These are phyloP conservation scores for Harlomillsia oculata DNA, from an alignment of 1,140 invertebrate genomes.

Conservation along the genomic window DNA sequence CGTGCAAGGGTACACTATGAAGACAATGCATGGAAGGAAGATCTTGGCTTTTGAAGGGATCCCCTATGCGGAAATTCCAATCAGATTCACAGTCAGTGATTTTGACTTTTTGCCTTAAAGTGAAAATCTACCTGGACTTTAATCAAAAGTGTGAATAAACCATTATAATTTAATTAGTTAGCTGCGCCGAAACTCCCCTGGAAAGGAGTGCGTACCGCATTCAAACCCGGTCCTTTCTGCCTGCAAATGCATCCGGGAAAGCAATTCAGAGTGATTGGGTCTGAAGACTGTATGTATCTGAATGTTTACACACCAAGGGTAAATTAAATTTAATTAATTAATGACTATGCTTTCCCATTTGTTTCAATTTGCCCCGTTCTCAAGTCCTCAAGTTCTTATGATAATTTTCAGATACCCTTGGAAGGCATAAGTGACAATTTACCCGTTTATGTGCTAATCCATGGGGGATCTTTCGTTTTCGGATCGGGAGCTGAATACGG, in stretches of 20 bases:
- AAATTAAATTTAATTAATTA: background rate
- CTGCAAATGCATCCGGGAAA: conserved; percentile 16
- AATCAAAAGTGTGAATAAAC: background rate
- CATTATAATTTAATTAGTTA: background rate
- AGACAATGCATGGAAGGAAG: conserved; percentile 14
- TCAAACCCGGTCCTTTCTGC: conserved; percentile 1
- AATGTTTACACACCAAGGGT: conserved; percentile 46
- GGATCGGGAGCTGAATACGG: conserved; percentile 24
- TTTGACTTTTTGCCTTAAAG: background rate
- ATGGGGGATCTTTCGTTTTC: conserved; percentile 22
- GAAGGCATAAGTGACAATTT: conserved; percentile 13
- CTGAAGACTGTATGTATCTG: conserved; percentile 52
- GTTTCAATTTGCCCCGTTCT: too few relatives aligned
- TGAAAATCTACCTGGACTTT: background rate
- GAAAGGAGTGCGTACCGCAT: conserved; percentile 14
- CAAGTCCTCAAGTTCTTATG: too few relatives aligned
- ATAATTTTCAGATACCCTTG: background rate
- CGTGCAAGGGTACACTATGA: conserved; percentile 26
- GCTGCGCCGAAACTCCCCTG: conserved; percentile 8
- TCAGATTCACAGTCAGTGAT: background rate
- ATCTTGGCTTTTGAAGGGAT: conserved; percentile 30
- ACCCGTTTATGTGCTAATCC: conserved; percentile 25
- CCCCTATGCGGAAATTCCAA: conserved; percentile 12
- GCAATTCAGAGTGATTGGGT: conserved; percentile 37
- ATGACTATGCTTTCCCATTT: background rate